Conservation (phyloP, 2,797 vertebrate species). For the Sebastes vulpes region DNA sequence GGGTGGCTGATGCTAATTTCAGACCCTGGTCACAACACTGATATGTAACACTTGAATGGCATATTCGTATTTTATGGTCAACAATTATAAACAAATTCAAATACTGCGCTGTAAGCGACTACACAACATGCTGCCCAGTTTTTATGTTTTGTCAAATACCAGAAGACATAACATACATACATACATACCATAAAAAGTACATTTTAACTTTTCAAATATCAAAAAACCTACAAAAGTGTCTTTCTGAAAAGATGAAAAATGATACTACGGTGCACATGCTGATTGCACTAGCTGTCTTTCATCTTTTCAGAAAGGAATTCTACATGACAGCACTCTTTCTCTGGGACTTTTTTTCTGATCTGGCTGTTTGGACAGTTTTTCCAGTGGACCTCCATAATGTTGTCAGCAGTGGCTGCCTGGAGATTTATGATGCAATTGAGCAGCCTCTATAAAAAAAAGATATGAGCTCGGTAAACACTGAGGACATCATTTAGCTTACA, state of each 20-base stretch:
- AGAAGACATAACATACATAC: not conserved
- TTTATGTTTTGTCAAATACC: not conserved
- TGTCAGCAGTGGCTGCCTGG: conserved; percentile 20
- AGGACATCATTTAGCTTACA: conserved; percentile 5
- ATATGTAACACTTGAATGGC: not conserved
- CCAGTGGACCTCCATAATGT: conserved; percentile 11
- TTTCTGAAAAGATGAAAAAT: not conserved
- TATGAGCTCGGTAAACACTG: conserved; percentile 10
- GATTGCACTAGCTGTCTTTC: not conserved
- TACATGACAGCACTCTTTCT: conserved; percentile 25
- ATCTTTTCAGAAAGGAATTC: conserved; percentile 29
- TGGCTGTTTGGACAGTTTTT: conserved; percentile 42
- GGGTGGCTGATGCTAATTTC: too few species aligned
- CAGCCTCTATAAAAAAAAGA: not conserved
- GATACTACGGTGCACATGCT: not conserved
- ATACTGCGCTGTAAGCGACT: not conserved
- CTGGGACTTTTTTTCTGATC: conserved; percentile 27
- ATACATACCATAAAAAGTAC: not conserved
- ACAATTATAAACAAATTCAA: not conserved
- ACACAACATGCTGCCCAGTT: not conserved
- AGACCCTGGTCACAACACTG: not conserved
- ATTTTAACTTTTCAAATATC: not conserved
- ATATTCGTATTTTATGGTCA: not conserved
- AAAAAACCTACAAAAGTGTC: not conserved
- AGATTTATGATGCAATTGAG: conserved; percentile 58